Percentiles rank a stretch among this genome's conserved stretches.
These are phyloP conservation scores for Grammomys surdaster DNA, from an alignment of 2,113 vertebrate species.

Conservation along the genomic window DNA sequence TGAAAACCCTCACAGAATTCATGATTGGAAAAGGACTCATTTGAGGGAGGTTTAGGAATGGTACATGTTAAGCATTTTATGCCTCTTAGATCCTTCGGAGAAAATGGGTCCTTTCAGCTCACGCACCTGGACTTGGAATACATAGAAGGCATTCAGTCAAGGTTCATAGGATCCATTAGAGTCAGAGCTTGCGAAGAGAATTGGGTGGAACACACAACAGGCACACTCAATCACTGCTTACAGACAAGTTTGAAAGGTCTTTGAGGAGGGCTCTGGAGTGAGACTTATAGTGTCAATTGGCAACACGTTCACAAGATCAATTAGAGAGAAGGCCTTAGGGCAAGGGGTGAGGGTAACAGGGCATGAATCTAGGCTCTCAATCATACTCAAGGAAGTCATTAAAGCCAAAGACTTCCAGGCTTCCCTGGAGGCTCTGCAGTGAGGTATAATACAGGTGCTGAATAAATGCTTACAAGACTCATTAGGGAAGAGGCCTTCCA, in stretches of 20 bases:
- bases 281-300: conserved; percentile 14
- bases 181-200: conserved; percentile 41
- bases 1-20: conserved; percentile 60
- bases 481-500: conserved; percentile 24
- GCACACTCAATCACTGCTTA: conserved; percentile 41
- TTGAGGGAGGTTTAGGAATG: conserved; percentile 46
- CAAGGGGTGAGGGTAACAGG: conserved; percentile 38
- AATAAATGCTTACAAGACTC: conserved; percentile 67
- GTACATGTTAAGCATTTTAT: conserved; percentile 44
- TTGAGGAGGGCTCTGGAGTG: conserved; percentile 19
- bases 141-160: conserved; percentile 61
- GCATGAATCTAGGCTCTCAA: neutral
- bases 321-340: conserved; percentile 46
- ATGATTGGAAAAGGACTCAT: conserved; percentile 60
- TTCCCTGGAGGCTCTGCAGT: neutral
- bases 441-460: conserved; percentile 48
- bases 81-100: conserved; percentile 44
- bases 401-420: conserved; percentile 47
- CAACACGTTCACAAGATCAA: conserved; percentile 27
- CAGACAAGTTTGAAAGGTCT: conserved; percentile 52
- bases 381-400: conserved; percentile 58
- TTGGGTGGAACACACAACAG: conserved; percentile 56
- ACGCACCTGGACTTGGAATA: conserved; percentile 14
- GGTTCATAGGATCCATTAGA: conserved; percentile 54
- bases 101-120: conserved; percentile 41